phyloP scores from a whole-genome alignment of 2,113 vertebrate species.

The Anas platyrhynchos region DNA sequence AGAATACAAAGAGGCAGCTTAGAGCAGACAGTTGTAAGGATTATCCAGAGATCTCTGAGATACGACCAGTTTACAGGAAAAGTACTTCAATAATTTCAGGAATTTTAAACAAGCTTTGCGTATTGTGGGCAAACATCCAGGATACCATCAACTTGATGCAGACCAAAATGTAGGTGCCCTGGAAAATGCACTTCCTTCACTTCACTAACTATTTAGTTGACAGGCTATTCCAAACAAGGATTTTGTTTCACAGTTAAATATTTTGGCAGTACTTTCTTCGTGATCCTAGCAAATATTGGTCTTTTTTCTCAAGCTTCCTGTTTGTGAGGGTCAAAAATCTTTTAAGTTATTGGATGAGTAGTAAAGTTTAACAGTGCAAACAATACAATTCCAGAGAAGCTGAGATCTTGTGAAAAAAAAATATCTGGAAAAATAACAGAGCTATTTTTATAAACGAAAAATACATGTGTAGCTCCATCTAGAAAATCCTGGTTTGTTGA shows the following conservation, averaged over 20 bases:
- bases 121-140: conserved; percentile 32
- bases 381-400: neutral
- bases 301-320: neutral
- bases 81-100: conserved; percentile 23
- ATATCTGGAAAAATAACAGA: neutral
- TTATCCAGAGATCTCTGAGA: conserved; percentile 14
- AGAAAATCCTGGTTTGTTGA: neutral
- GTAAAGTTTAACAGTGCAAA: neutral
- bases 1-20: neutral
- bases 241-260: conserved; percentile 25
- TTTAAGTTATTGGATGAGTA: neutral
- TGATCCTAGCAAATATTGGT: neutral
- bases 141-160: neutral
- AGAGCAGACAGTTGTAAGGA: neutral
- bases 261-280: neutral
- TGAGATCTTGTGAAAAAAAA: neutral
- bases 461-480: neutral
- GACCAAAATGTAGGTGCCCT: conserved; percentile 4
- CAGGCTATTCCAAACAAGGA: conserved; percentile 19
- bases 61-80: neutral
- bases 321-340: conserved; percentile 2
- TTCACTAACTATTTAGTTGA: neutral
- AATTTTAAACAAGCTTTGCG: conserved; percentile 31
- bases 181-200: conserved; percentile 27
- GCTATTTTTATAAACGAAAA: neutral